phyloP scores from a whole-genome alignment of 92 coral and sea anemone genomes.

The Palythoa heliodiscus region DNA sequence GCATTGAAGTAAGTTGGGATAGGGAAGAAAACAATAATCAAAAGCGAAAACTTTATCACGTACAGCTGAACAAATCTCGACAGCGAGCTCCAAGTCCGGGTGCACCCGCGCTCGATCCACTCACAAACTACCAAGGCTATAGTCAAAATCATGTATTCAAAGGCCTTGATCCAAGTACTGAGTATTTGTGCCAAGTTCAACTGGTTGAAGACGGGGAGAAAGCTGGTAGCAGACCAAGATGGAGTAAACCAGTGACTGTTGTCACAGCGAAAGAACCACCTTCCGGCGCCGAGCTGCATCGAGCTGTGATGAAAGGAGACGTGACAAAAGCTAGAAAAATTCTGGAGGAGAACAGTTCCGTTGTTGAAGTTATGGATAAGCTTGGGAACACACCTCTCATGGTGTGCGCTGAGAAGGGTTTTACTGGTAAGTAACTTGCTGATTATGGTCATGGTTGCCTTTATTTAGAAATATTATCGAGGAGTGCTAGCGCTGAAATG shows the following conservation, averaged over 20 bases:
- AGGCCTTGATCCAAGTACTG: conserved; percentile 87
- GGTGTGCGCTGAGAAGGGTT: conserved; percentile 87
- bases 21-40: conserved; percentile 54
- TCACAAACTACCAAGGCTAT: conserved; percentile 91
- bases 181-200: conserved; percentile 72
- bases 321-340: conserved; percentile 80
- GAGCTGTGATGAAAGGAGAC: conserved; percentile 83
- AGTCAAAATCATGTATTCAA: conserved; percentile 79
- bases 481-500: background rate
- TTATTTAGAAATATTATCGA: background rate
- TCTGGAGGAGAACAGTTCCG: conserved; percentile 77
- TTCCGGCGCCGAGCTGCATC: conserved; percentile 95
- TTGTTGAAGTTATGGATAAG: conserved; percentile 94
- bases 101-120: conserved; percentile 78
- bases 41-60: conserved; percentile 66
- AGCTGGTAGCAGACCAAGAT: conserved; percentile 59
- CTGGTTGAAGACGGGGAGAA: conserved; percentile 64
- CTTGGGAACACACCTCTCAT: conserved; percentile 90
- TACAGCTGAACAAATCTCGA: conserved; percentile 80
- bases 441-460: background rate
- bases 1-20: conserved; percentile 91
- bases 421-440: conserved; percentile 53
- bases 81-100: conserved; percentile 86
- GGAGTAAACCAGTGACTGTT: conserved; percentile 80
- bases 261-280: conserved; percentile 91